phyloP scores from a whole-genome alignment of 1,140 invertebrate species.

The Drosophila pseudoobscura region DNA sequence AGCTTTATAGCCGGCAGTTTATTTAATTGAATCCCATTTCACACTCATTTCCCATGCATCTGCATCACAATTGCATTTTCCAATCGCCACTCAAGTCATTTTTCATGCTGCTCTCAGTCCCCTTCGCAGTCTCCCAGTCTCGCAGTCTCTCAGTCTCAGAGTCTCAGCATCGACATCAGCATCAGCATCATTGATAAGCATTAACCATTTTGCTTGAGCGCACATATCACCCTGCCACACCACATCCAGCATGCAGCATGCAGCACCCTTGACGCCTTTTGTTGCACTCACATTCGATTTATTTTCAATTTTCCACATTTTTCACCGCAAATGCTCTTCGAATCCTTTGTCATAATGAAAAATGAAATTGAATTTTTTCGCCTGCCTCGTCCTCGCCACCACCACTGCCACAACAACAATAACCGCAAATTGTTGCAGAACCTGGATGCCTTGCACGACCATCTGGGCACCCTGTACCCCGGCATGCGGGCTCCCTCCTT shows the following conservation, averaged over 20 bases:
- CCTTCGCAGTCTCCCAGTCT: conserved; percentile 26
- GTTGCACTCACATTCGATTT: conserved; percentile 81
- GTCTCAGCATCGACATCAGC: conserved; percentile 37
- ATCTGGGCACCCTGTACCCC: conserved; percentile 95
- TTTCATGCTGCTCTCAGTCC: conserved; percentile 57
- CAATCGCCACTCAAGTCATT: conserved; percentile 61
- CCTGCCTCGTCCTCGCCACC: conserved; percentile 43
- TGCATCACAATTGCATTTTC: conserved; percentile 45
- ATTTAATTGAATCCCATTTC: conserved; percentile 69
- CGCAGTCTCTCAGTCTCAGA: conserved; percentile 31
- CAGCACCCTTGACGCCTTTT: conserved; percentile 49
- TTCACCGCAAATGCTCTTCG: conserved; percentile 57
- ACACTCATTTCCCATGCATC: conserved; percentile 67
- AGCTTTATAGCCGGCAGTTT: conserved; percentile 35
- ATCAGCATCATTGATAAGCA: conserved; percentile 74
- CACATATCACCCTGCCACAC: conserved; percentile 41
- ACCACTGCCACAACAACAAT: conserved; percentile 34
- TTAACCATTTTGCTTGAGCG: conserved; percentile 73
- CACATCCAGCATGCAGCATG: background rate
- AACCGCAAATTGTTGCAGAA: conserved; percentile 86
- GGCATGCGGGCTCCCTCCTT: conserved; percentile 97
- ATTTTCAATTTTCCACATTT: conserved; percentile 82
- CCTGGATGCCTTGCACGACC: conserved; percentile 96
- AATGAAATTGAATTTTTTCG: conserved; percentile 81
- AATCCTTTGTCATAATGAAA: conserved; percentile 75